Conservation (phyloP, 1,140 invertebrate species). For the Drosophila orosa region DNA sequence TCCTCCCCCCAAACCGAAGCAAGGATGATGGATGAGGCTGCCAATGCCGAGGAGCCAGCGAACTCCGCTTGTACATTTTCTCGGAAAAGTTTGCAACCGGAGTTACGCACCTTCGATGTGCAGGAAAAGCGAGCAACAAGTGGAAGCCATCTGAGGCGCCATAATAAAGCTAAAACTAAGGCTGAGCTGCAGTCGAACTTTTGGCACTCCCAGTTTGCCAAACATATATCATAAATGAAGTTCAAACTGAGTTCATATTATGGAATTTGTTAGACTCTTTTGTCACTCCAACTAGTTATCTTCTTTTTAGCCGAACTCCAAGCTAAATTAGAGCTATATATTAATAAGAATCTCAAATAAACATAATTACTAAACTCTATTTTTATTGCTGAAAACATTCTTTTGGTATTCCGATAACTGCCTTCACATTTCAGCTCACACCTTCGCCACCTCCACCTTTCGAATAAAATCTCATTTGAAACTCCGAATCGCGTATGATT, state of each 20-base stretch:
- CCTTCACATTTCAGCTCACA: slow-evolving; percentile 17
- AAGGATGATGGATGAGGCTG: slow-evolving; percentile 64
- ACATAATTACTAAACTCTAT: background rate
- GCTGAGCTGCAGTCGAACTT: slow-evolving; percentile 4
- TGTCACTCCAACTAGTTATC: background rate
- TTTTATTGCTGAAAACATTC: background rate
- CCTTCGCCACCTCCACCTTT: slow-evolving; percentile 30
- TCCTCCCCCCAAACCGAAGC: slow-evolving; percentile 3
- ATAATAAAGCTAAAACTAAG: slow-evolving; percentile 16
- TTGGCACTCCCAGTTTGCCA: slow-evolving; percentile 1
- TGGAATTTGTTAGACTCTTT: slow-evolving; percentile 1
- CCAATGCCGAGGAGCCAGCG: slow-evolving; percentile 8
- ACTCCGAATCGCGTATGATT: slow-evolving; percentile 32
- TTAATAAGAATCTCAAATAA: no score
- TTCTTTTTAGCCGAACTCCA: background rate
- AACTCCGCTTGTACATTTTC: slow-evolving; percentile 20
- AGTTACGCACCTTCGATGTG: slow-evolving; percentile 34
- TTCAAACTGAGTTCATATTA: background rate
- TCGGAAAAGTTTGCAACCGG: slow-evolving; percentile 25
- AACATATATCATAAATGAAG: slow-evolving; percentile 8
- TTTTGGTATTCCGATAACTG: background rate
- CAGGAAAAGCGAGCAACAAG: slow-evolving; percentile 18
- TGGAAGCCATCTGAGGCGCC: slow-evolving; percentile 23
- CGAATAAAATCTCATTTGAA: slow-evolving; percentile 21
- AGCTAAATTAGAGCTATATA: background rate